A percentile compares a stretch with the other conserved stretches of the same genome.
phyloP scores from a whole-genome alignment of 2,888 invertebrate genomes.

The Heliconius aoede region DNA sequence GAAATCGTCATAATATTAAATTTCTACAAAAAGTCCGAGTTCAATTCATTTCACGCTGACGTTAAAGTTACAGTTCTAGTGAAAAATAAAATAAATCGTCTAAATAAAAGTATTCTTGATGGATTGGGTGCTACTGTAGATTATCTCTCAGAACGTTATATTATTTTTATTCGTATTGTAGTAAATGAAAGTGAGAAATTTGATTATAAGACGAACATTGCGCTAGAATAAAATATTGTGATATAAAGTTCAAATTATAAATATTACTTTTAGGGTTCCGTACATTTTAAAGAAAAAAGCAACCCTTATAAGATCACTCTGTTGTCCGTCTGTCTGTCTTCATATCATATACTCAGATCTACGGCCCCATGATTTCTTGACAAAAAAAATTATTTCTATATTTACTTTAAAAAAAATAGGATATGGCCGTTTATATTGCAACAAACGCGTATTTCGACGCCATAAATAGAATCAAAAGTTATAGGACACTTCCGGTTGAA shows the following conservation, averaged over 20 bases:
- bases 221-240: not conserved
- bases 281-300: too few species aligned
- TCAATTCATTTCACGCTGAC: slow-evolving; percentile 72
- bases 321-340: too few species aligned
- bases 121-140: slow-evolving; percentile 38
- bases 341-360: too few species aligned
- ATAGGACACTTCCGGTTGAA: too few species aligned
- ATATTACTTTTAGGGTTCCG: too few species aligned
- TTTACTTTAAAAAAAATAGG: too few species aligned
- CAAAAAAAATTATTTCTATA: too few species aligned
- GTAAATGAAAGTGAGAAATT: slow-evolving; percentile 31
- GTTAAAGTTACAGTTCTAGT: slow-evolving; percentile 70
- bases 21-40: slow-evolving; percentile 68
- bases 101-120: slow-evolving; percentile 47
- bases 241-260: not conserved
- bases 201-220: slow-evolving; percentile 4
- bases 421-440: too few species aligned
- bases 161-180: slow-evolving; percentile 32
- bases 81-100: slow-evolving; percentile 60
- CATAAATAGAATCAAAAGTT: too few species aligned
- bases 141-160: slow-evolving; percentile 19
- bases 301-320: too few species aligned
- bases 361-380: too few species aligned
- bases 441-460: too few species aligned
- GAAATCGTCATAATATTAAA: slow-evolving; percentile 74